Conservation (phyloP, 2,113 vertebrate species). For the Apodemus sylvaticus region DNA sequence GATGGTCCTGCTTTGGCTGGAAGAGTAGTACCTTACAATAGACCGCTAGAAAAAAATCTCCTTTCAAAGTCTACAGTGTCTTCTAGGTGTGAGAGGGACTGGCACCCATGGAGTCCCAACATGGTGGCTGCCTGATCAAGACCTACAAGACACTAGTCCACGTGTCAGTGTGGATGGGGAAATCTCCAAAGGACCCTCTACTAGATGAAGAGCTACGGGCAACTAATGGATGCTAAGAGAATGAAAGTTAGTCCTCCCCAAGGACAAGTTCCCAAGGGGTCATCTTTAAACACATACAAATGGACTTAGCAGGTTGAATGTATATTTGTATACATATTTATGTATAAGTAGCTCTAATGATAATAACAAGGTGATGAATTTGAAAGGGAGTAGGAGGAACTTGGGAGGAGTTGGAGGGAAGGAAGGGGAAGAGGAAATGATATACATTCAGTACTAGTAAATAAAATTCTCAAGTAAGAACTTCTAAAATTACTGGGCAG, state of each 20-base stretch:
- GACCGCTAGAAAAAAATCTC: not conserved
- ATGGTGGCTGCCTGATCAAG: not conserved
- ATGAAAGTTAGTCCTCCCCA: not conserved
- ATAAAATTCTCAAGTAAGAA: not conserved
- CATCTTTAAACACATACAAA: not conserved
- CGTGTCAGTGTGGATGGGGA: not conserved
- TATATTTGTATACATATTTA: not conserved
- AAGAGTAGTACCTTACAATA: not conserved
- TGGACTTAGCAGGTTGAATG: not conserved
- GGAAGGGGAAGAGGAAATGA: not conserved
- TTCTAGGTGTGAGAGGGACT: not conserved
- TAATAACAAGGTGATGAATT: not conserved
- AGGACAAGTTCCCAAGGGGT: not conserved
- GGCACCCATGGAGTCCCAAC: not conserved
- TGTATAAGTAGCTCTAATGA: not conserved
- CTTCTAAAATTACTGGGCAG: not conserved
- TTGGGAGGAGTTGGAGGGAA: not conserved
- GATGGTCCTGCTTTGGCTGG: not conserved
- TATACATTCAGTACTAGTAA: not conserved
- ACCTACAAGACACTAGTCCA: not conserved
- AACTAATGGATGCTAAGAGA: not conserved
- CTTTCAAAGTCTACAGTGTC: not conserved
- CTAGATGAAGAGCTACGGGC: not conserved
- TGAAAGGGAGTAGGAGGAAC: not conserved
- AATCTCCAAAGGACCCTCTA: not conserved